Percentiles rank a stretch among this genome's conserved stretches.
phyloP scores from a whole-genome alignment of 2,888 invertebrate genomes.

The Creontiades dilutus region DNA sequence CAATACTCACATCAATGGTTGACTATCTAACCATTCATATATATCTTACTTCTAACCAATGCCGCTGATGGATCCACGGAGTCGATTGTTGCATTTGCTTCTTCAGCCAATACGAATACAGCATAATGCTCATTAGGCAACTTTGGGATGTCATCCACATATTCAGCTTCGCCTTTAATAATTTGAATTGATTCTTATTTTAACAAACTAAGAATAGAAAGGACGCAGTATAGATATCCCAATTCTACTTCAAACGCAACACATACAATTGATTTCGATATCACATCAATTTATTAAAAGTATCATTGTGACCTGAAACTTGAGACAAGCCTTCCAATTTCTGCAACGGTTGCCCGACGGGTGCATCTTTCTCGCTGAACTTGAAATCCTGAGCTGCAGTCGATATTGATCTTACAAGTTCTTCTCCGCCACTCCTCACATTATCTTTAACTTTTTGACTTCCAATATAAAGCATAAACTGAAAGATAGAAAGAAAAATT shows the following conservation, averaged over 20 bases:
- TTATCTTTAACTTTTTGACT: constrained; percentile 1
- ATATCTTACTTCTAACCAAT: constrained; percentile 79
- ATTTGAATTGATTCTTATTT: too few relatives aligned
- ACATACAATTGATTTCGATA: too few relatives aligned
- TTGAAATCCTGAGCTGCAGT: constrained; percentile 78
- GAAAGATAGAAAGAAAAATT: background rate
- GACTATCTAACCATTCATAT: too few relatives aligned
- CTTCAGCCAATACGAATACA: constrained; percentile 80
- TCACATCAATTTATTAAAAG: too few relatives aligned
- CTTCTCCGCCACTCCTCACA: constrained; percentile 74
- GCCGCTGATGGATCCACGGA: constrained; percentile 84
- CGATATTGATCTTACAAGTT: constrained; percentile 77
- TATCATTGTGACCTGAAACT: constrained; percentile 76
- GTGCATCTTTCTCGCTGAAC: constrained; percentile 78
- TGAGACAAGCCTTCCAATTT: constrained; percentile 78
- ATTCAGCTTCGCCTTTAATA: constrained; percentile 82
- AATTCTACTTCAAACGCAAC: too few relatives aligned
- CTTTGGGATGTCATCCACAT: constrained; percentile 79
- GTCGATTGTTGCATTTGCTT: constrained; percentile 82
- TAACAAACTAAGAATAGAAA: too few relatives aligned
- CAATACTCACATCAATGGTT: too few relatives aligned
- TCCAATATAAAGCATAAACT: constrained; percentile 69
- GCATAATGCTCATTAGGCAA: constrained; percentile 78
- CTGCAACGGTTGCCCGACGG: constrained; percentile 79
- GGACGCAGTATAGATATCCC: too few relatives aligned